Evolutionary conservation across 1,140 invertebrate genomes (phyloP), one percentile per base, ranked within the genome.

Genomic region (Zaprionus camerounensis): DNA sequence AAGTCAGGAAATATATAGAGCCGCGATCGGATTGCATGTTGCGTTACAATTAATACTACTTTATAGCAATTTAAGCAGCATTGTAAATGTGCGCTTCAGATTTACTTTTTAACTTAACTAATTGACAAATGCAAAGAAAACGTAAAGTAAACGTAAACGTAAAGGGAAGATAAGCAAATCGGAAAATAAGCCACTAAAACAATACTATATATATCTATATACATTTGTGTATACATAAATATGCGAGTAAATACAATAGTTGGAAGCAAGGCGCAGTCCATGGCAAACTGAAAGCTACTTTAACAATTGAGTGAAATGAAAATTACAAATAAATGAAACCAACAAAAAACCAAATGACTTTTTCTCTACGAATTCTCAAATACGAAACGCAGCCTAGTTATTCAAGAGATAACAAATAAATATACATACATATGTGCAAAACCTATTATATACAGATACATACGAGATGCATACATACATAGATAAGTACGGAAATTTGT

Each of bases 31-130:
- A 51, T 24, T 51, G 46, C 46, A 51, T 51, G 46, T 51, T 51
- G 46, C 46, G 46, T 51, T 51, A 51, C 20, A 58, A 65, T 38
- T 51, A 64, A 79, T 83, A 87, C 81, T 83, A 87, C 81, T 79
- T 88, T 90, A 88, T 90, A 88, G 85, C 72, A 86, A 88, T 80
- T 90, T 82, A 80, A 85, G 85, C 85, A 90, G 79, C 84, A 87
- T 88, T 88, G 84, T 87, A 87, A 87, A 87, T 87, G 84, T 81
- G 81, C 84, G 84, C 84, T 87, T 87, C 74, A 88, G 74, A 91
- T 83, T 78, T 90, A 84, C 85, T 85, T 81, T 90, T 88, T 61
- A 84, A 84, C 81, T 76, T 68, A 77, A 87, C 56, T 62, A 56
- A 62, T 62, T 63, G 24, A 62, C 24, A 62, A 69, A 78, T 58